Conservation (phyloP, 1,140 invertebrate genomes). For the Ceratina australensis region DNA sequence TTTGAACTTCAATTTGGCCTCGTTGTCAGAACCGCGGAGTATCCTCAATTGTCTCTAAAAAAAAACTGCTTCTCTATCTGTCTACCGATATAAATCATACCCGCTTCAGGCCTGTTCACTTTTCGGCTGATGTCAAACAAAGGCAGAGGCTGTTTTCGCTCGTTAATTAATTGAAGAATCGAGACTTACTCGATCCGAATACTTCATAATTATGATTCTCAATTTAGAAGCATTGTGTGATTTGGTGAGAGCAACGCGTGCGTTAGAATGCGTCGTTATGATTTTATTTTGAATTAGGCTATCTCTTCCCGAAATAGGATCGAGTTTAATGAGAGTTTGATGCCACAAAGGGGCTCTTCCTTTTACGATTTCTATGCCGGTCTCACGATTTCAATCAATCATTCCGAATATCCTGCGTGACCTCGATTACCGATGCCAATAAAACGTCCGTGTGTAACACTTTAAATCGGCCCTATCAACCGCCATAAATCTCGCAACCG, state of each 20-base stretch:
- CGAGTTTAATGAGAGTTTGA: slow-evolving; percentile 1
- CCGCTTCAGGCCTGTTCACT: background rate
- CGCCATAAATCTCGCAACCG: slow-evolving; percentile 1
- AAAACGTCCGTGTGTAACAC: slow-evolving; percentile 10
- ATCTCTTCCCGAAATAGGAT: background rate
- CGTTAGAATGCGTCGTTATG: background rate
- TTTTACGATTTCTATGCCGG: background rate
- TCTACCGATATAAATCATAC: background rate
- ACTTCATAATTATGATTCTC: too few species aligned
- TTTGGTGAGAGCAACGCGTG: too few species aligned
- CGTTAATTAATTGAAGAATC: too few species aligned
- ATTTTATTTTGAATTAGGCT: background rate
- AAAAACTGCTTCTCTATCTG: background rate
- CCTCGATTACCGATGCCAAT: slow-evolving; percentile 15
- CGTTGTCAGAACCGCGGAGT: background rate
- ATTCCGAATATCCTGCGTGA: background rate
- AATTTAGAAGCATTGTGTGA: too few species aligned
- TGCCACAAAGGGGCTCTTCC: background rate
- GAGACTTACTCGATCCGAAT: too few species aligned
- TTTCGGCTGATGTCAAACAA: background rate
- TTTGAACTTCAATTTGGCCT: slow-evolving; percentile 30
- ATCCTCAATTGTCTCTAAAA: slow-evolving; percentile 5
- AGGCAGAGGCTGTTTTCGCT: too few species aligned
- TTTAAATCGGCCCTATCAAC: background rate
- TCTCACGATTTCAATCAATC: slow-evolving; percentile 7